phyloP scores from a whole-genome alignment of 2,113 vertebrate species.

The Butorides virescens region DNA sequence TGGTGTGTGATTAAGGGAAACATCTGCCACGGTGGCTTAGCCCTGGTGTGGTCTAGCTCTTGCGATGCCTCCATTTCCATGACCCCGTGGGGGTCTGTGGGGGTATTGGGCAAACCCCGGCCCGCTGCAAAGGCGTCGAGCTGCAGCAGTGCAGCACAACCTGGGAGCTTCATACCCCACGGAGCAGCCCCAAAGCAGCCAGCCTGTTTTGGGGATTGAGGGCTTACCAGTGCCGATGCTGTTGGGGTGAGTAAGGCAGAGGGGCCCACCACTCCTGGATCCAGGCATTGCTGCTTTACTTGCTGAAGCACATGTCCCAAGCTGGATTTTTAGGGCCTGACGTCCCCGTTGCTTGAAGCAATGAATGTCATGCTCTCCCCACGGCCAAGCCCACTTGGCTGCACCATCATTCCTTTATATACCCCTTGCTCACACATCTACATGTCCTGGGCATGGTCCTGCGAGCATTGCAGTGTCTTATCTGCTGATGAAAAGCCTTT shows the following conservation, averaged over 20 bases:
- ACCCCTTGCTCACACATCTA: not conserved
- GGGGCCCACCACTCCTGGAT: fast-evolving
- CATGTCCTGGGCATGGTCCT: not conserved
- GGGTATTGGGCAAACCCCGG: fast-evolving
- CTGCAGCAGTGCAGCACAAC: not conserved
- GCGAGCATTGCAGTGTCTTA: not conserved
- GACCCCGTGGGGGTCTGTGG: not conserved
- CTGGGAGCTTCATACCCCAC: not conserved
- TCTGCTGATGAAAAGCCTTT: not conserved
- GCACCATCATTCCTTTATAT: fast-evolving
- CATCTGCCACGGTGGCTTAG: not conserved
- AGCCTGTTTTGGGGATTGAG: not conserved
- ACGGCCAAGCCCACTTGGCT: not conserved
- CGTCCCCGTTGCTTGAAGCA: not conserved
- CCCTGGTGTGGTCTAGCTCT: not conserved
- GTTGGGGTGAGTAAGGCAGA: not conserved
- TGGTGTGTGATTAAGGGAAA: not conserved
- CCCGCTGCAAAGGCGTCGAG: not conserved
- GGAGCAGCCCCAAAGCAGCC: not conserved
- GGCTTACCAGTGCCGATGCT: not conserved
- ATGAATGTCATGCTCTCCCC: not conserved
- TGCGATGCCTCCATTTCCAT: not conserved
- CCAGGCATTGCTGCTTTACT: not conserved
- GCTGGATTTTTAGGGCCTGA: not conserved
- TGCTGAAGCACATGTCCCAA: not conserved